Conservation (phyloP, 1,140 invertebrate species). For the Conopomorpha cramerella region DNA sequence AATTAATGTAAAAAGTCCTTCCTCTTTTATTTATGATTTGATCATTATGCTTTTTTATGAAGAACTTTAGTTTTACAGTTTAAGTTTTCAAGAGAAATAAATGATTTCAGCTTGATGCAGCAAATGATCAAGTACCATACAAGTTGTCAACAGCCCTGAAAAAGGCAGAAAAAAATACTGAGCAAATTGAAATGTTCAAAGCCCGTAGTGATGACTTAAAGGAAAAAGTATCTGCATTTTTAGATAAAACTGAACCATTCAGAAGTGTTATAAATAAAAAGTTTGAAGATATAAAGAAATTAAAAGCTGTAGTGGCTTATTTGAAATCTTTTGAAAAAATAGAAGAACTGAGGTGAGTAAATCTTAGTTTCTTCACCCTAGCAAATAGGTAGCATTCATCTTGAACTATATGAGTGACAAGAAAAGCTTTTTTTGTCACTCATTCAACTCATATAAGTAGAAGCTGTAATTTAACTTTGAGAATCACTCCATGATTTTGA, state of each 20-base stretch:
- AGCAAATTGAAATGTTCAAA: conserved; percentile 36
- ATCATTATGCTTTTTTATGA: too few species aligned
- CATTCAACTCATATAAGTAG: too few species aligned
- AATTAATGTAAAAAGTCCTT: too few species aligned
- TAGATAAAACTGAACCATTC: conserved; percentile 31
- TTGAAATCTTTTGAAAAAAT: conserved; percentile 48
- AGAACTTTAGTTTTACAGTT: not conserved
- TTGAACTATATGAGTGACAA: too few species aligned
- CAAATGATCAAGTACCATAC: conserved; percentile 40
- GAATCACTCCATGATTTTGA: too few species aligned
- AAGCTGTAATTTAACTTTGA: too few species aligned
- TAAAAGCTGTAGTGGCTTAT: conserved; percentile 42
- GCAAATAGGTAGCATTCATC: too few species aligned
- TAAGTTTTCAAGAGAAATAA: not conserved
- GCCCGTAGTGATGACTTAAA: conserved; percentile 24
- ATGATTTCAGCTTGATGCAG: conserved; percentile 29
- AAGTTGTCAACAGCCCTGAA: conserved; percentile 38
- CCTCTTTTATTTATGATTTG: too few species aligned
- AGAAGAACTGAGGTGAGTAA: conserved; percentile 48
- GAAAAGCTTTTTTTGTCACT: too few species aligned
- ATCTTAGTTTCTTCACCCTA: too few species aligned
- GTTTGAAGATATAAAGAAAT: conserved; percentile 34
- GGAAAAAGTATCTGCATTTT: conserved; percentile 30
- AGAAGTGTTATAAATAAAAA: conserved; percentile 31
- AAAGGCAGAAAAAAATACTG: conserved; percentile 39